Percentiles rank a stretch among this genome's conserved stretches.
Evolutionary conservation across 23 tunicate genomes (phyloP).

Genomic region (Halocynthia aurantium): DNA sequence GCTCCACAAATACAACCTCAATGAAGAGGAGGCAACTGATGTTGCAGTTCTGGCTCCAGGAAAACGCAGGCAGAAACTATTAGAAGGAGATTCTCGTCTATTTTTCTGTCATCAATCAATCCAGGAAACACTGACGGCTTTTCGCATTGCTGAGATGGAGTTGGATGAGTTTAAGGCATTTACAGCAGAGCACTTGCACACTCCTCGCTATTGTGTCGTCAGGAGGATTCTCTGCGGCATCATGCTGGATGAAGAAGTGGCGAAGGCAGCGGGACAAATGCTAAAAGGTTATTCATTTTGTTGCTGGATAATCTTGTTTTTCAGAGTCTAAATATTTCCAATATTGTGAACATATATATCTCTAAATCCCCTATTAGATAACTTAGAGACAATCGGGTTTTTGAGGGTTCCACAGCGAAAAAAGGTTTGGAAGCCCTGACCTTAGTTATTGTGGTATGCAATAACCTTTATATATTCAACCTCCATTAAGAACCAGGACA

Average conservation of each 20-base stretch:
- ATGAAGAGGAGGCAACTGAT: conserved; percentile 3
- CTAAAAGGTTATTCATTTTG: not conserved
- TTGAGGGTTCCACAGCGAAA: too few relatives aligned
- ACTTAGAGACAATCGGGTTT: too few relatives aligned
- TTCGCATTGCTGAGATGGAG: not conserved
- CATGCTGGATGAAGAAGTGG: not conserved
- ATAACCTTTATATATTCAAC: not conserved
- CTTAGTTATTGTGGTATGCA: not conserved
- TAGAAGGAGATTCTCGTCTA: not conserved
- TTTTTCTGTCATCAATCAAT: not conserved
- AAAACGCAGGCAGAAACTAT: not conserved
- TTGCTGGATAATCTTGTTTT: not conserved
- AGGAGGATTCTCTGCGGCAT: not conserved
- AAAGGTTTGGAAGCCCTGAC: too few relatives aligned
- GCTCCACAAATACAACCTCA: not conserved
- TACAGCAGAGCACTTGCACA: not conserved
- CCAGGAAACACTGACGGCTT: conserved; percentile 3
- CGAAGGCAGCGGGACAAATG: not conserved
- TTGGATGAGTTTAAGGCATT: not conserved
- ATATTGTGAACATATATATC: too few relatives aligned
- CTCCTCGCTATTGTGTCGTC: not conserved
- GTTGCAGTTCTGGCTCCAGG: conserved; percentile 1
- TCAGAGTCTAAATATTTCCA: too few relatives aligned
- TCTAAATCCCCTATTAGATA: too few relatives aligned
- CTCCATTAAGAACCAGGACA: not conserved